Evolutionary conservation across 2,113 vertebrate species (phyloP).

Genomic region (Vicugna pacos): DNA sequence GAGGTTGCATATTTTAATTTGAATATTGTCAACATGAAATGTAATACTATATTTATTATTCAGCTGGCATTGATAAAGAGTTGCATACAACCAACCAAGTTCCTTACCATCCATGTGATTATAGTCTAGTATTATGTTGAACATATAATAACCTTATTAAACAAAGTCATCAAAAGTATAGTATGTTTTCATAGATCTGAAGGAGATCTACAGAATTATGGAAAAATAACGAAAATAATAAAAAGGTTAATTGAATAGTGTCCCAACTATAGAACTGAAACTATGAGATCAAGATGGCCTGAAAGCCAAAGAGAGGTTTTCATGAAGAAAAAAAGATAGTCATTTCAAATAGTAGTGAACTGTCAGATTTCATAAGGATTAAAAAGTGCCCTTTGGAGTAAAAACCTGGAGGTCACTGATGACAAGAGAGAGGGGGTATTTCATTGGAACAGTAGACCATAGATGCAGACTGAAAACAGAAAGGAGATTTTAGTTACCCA

Average conservation of each 20-base stretch:
- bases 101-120: not conserved
- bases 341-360: not conserved
- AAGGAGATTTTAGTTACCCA: not conserved
- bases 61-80: not conserved
- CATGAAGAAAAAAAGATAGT: not conserved
- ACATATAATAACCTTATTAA: not conserved
- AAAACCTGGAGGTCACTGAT: not conserved
- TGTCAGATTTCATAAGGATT: not conserved
- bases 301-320: not conserved
- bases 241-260: not conserved
- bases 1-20: not conserved
- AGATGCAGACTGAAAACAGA: not conserved
- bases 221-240: not conserved
- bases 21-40: not conserved
- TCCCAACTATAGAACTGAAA: not conserved
- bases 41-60: not conserved
- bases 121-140: not conserved
- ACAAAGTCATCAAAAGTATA: not conserved
- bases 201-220: not conserved
- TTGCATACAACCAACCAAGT: not conserved
- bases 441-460: not conserved
- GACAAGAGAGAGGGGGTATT: not conserved
- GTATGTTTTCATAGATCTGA: not conserved
- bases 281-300: not conserved
- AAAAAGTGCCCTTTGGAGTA: not conserved